phyloP scores from a whole-genome alignment of 2,888 invertebrate species.

The Griposia aprilina region DNA sequence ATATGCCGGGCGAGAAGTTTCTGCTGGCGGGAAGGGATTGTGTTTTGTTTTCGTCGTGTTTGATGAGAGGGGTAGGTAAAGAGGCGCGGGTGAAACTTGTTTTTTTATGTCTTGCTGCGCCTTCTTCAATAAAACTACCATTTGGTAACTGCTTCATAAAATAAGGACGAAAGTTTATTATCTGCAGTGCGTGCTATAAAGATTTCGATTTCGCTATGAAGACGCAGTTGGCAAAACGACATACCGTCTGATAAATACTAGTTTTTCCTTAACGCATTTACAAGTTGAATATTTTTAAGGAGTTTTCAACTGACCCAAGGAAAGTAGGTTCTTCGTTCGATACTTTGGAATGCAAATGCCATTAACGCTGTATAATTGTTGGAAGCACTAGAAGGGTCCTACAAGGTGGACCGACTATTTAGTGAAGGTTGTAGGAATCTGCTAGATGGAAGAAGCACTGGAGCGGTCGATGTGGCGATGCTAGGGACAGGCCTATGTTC shows the following conservation, averaged over 20 bases:
- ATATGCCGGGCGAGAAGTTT: too few relatives aligned
- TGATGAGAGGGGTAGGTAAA: too few relatives aligned
- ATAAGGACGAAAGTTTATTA: not conserved
- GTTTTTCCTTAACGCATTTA: constrained; percentile 22
- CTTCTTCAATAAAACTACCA: too few relatives aligned
- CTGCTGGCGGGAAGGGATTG: too few relatives aligned
- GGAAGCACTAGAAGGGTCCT: too few relatives aligned
- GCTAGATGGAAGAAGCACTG: not conserved
- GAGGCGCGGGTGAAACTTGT: too few relatives aligned
- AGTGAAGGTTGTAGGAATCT: not conserved
- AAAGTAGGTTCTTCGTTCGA: constrained; percentile 7
- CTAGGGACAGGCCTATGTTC: too few relatives aligned
- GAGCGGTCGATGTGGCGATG: too few relatives aligned
- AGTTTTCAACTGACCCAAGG: constrained; percentile 16
- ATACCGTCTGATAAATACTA: not conserved
- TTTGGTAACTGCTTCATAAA: constrained; percentile 1
- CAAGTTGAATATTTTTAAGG: not conserved
- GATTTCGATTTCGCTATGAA: not conserved
- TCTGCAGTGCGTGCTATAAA: constrained; percentile 25
- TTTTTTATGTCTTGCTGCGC: too few relatives aligned
- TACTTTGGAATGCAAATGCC: not conserved
- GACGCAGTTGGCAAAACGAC: constrained; percentile 6
- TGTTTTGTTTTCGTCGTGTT: too few relatives aligned
- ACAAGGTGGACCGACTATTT: too few relatives aligned
- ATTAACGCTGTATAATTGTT: not conserved